These are phyloP conservation scores for Corythaeola cristata DNA, from an alignment of 2,113 vertebrate genomes.

Conservation along the genomic window DNA sequence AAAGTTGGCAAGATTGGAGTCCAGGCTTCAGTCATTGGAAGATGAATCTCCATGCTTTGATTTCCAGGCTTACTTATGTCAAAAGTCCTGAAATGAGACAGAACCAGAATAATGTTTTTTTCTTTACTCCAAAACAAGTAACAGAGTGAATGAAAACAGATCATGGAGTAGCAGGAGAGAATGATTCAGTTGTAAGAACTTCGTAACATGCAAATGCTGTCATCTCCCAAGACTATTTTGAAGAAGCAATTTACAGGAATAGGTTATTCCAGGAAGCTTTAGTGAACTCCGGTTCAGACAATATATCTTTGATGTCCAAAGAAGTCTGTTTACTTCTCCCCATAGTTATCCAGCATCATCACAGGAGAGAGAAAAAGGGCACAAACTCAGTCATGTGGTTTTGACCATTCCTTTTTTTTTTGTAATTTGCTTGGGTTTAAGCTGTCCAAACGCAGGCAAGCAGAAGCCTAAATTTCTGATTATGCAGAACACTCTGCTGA, in stretches of 20 bases:
- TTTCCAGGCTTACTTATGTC: neutral
- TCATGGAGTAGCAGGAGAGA: neutral
- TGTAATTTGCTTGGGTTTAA: neutral
- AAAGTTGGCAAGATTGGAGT: neutral
- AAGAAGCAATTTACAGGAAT: neutral
- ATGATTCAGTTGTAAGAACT: neutral
- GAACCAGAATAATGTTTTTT: neutral
- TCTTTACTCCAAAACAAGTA: neutral
- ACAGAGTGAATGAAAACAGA: neutral
- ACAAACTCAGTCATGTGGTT: neutral
- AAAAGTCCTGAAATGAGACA: neutral
- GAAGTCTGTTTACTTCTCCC: neutral
- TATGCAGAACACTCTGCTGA: neutral
- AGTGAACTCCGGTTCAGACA: neutral
- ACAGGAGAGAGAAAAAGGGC: neutral
- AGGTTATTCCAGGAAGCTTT: neutral
- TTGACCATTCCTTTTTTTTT: neutral
- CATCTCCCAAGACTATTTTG: neutral
- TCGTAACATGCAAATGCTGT: neutral
- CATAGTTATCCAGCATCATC: too few species aligned
- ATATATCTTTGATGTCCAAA: neutral
- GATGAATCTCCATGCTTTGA: neutral
- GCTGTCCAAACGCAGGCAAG: neutral
- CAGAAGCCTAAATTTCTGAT: neutral
- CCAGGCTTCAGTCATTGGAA: neutral